Percentiles rank a stretch among this genome's conserved stretches.
Conservation (phyloP, 2,888 invertebrate species). For the Pollenia labialis region DNA sequence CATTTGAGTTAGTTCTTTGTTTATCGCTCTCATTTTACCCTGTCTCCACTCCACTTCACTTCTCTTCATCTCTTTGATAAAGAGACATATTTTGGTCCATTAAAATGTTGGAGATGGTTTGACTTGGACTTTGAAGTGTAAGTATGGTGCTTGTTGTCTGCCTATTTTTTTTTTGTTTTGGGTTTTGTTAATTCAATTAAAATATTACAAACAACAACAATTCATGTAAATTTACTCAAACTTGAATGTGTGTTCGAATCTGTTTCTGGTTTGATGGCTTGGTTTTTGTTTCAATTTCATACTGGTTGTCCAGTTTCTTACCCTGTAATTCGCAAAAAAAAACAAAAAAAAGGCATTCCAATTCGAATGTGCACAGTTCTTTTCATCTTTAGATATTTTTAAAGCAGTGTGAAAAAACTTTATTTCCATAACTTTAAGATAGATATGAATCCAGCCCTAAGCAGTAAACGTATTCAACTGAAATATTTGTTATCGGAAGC, state of each 20-base stretch:
- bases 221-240: not conserved
- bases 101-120: constrained; percentile 5
- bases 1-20: not conserved
- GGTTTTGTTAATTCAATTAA: constrained; percentile 39
- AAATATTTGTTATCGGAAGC: too few species aligned
- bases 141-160: constrained; percentile 2
- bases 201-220: constrained; percentile 34
- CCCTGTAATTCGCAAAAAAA: not conserved
- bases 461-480: too few species aligned
- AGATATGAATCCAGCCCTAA: too few species aligned
- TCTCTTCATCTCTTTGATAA: not conserved
- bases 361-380: too few species aligned
- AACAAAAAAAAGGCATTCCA: too few species aligned
- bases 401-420: too few species aligned
- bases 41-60: not conserved
- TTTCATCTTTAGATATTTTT: too few species aligned
- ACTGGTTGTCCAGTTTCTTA: not conserved
- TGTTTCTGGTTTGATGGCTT: constrained; percentile 37
- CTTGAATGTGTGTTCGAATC: constrained; percentile 3
- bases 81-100: constrained; percentile 13
- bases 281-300: constrained; percentile 5
- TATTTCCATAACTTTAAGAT: too few species aligned
- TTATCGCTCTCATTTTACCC: constrained; percentile 10
- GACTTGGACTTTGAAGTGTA: not conserved
- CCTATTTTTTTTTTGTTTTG: constrained; percentile 8